Evolutionary conservation across 1,140 invertebrate genomes (phyloP), one percentile per base, ranked within the genome.

Genomic region (Zaprionus tsacasi): DNA sequence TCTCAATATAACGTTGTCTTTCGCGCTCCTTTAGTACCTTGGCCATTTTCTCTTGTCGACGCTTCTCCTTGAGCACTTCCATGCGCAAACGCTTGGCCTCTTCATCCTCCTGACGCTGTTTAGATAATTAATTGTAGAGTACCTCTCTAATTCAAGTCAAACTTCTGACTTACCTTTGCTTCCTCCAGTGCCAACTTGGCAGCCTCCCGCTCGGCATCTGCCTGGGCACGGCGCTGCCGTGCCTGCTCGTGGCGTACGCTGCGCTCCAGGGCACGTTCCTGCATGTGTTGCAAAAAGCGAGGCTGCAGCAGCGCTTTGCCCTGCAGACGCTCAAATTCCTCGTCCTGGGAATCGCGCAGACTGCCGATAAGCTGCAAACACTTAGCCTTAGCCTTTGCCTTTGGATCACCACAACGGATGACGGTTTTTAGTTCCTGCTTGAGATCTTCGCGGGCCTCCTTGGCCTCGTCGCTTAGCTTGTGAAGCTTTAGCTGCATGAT

Each of bases 401-500:
- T 94, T 40, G 89, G 92, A 78, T 94, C 94, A 50, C 94, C 94
- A 58, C 94, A 93, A 12, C 92, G 93, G 67, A 95, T 94, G 4
- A 94, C 93, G 48, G 94, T 93, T 56, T 93, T 93, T 5, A 95
- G 92, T 71, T 95, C 94, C 59, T 93, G 93, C 83, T 94, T 94
- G 54, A 95, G 93, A 45, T 93, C 92, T 72, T 95, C 93, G 6
- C 94, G 92, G 0, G 94, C 94, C 60, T 94, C 91, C 38, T 93
- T 93, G 2, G 94, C 93, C 63, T 94, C 94, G 65, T 95, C 94
- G 43, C 94, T 82, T 25, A 95, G 94, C 82, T 94, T 95, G 35
- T 94, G 94, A 33, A 95, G 92, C 78, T 95, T 95, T 0, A 95
- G 82, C 82, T 95, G 93, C 88, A 95, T 94, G 60, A 95, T 95